These are phyloP conservation scores for Xerus inauris DNA, from an alignment of 2,113 vertebrate species.

Conservation along the genomic window DNA sequence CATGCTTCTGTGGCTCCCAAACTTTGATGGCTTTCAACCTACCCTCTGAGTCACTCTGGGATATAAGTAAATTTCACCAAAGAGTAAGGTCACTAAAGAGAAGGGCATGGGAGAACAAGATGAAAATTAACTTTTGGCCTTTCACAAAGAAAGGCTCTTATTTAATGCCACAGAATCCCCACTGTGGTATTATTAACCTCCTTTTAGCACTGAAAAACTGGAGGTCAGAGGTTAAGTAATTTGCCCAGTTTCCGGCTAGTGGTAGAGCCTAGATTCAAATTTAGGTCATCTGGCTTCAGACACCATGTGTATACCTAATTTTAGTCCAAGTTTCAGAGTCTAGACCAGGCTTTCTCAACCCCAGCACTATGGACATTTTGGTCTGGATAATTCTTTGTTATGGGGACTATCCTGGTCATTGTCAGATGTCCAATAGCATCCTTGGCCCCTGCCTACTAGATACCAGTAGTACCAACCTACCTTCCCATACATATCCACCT, in stretches of 20 bases:
- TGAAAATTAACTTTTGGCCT: not conserved
- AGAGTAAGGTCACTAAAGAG: not conserved
- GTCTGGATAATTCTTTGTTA: not conserved
- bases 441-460: not conserved
- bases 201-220: not conserved
- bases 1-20: not conserved
- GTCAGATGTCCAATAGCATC: not conserved
- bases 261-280: not conserved
- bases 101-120: not conserved
- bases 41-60: not conserved
- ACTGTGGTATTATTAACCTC: not conserved
- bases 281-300: not conserved
- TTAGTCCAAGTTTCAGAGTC: not conserved
- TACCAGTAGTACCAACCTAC: not conserved
- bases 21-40: not conserved
- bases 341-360: not conserved
- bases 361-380: not conserved
- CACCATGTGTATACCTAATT: not conserved
- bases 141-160: not conserved
- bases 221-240: conserved; percentile 6
- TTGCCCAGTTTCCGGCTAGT: not conserved
- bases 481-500: not conserved
- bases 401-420: not conserved
- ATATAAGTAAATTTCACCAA: not conserved
- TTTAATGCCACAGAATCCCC: not conserved